Conservation (phyloP, 1,140 invertebrate genomes). For the Bombus breviceps region DNA sequence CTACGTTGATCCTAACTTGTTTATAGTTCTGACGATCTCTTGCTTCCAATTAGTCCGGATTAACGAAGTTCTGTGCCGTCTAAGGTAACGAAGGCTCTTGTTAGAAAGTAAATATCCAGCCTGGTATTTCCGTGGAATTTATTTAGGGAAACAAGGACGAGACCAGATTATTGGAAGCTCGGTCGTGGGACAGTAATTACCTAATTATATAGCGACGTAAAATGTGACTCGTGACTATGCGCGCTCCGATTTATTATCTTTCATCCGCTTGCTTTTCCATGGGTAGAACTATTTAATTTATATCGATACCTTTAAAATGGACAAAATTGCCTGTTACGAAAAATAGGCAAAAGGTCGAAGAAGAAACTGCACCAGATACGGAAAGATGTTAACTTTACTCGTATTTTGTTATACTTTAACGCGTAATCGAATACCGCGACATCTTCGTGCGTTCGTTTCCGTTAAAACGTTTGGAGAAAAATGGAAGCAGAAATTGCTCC, state of each 20-base stretch:
- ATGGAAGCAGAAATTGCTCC: not conserved
- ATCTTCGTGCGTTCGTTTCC: not conserved
- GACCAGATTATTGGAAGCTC: slow-evolving; percentile 7
- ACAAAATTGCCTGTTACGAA: too few species aligned
- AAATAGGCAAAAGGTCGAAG: not conserved
- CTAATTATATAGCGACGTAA: slow-evolving; percentile 7
- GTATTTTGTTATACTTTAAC: not conserved
- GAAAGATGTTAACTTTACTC: not conserved
- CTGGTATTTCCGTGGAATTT: slow-evolving; percentile 23
- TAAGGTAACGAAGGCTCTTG: slow-evolving; percentile 37
- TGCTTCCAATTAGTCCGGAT: slow-evolving; percentile 26
- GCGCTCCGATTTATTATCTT: not conserved
- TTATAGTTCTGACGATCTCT: slow-evolving; percentile 12
- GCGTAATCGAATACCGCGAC: not conserved
- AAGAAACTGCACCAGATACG: not conserved
- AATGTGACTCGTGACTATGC: not conserved
- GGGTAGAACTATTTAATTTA: not conserved
- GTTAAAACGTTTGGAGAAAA: slow-evolving; percentile 2
- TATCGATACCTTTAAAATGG: too few species aligned
- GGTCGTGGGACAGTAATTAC: not conserved
- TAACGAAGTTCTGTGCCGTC: slow-evolving; percentile 27
- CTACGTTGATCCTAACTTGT: not conserved
- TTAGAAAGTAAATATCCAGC: slow-evolving; percentile 19
- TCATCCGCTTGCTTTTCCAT: not conserved
- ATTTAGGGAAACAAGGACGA: slow-evolving; percentile 31